These are phyloP conservation scores for Synanthedon formicaeformis DNA, from an alignment of 2,888 invertebrate genomes.

Conservation along the genomic window DNA sequence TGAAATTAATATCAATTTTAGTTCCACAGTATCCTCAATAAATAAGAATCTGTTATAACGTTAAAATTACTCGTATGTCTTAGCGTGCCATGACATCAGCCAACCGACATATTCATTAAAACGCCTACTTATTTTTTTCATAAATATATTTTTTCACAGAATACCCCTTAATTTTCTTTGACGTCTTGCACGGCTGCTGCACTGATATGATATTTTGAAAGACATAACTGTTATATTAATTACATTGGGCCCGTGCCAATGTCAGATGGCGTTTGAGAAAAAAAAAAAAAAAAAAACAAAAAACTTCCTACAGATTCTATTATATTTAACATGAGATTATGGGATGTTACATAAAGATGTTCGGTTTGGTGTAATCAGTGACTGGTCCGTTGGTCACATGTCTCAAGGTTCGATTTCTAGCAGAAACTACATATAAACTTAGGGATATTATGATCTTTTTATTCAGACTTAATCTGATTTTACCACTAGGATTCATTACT, in stretches of 20 bases:
- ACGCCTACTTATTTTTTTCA: slow-evolving; percentile 3
- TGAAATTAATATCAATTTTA: too few relatives aligned
- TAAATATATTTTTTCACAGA: slow-evolving; percentile 16
- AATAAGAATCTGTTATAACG: too few relatives aligned
- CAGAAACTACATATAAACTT: too few relatives aligned
- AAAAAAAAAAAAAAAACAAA: slow-evolving; percentile 1
- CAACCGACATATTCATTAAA: slow-evolving; percentile 3
- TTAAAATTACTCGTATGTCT: too few relatives aligned
- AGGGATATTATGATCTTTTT: too few relatives aligned
- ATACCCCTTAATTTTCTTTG: slow-evolving; percentile 16
- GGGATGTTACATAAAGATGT: neutral
- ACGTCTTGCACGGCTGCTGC: slow-evolving; percentile 35
- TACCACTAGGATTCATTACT: too few relatives aligned
- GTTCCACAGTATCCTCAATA: too few relatives aligned
- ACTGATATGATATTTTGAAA: slow-evolving; percentile 41
- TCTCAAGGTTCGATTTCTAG: too few relatives aligned
- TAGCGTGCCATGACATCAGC: too few relatives aligned
- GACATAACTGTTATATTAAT: slow-evolving; percentile 49
- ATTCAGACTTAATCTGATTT: too few relatives aligned
- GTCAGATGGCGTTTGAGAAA: slow-evolving; percentile 11
- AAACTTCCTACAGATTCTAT: neutral
- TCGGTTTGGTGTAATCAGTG: too few relatives aligned
- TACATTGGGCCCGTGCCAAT: slow-evolving; percentile 45
- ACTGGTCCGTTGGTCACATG: too few relatives aligned
- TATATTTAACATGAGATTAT: neutral